Percentiles rank a stretch among this genome's conserved stretches.
Conservation (phyloP, 2,797 vertebrate genomes). For the Onychomys torridus region DNA sequence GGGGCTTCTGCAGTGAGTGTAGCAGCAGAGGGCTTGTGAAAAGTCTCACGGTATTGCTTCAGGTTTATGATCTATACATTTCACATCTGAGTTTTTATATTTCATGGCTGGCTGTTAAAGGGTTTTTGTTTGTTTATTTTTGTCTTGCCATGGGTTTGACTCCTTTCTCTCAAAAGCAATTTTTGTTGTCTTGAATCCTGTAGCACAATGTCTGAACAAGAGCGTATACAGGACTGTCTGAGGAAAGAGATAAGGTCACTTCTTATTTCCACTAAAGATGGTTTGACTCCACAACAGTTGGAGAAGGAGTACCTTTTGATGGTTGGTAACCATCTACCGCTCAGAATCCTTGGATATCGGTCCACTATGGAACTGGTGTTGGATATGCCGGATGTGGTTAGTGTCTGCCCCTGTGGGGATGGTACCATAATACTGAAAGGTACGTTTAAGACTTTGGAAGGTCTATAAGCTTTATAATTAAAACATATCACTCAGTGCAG, state of each 20-base stretch:
- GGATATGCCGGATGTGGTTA: constrained; percentile 93
- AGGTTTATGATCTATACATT: neutral
- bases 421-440: constrained; percentile 90
- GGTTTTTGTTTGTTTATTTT: neutral
- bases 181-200: neutral
- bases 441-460: constrained; percentile 75
- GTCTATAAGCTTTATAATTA: neutral
- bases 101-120: neutral
- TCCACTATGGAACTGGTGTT: constrained; percentile 92
- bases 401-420: constrained; percentile 81
- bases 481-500: neutral
- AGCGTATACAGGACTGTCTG: constrained; percentile 86
- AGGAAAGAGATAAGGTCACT: constrained; percentile 94
- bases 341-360: constrained; percentile 90
- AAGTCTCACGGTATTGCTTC: neutral
- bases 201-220: constrained; percentile 85
- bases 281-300: constrained; percentile 89
- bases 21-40: too few relatives aligned
- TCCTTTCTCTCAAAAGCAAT: neutral
- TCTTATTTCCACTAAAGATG: constrained; percentile 91
- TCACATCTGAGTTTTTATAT: neutral
- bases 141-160: neutral
- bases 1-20: neutral
- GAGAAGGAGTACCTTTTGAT: constrained; percentile 90
- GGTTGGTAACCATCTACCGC: constrained; percentile 92